Base-by-base conservation (phyloP, 2,113 vertebrate genomes). In the Gymnogyps californianus region DNA sequence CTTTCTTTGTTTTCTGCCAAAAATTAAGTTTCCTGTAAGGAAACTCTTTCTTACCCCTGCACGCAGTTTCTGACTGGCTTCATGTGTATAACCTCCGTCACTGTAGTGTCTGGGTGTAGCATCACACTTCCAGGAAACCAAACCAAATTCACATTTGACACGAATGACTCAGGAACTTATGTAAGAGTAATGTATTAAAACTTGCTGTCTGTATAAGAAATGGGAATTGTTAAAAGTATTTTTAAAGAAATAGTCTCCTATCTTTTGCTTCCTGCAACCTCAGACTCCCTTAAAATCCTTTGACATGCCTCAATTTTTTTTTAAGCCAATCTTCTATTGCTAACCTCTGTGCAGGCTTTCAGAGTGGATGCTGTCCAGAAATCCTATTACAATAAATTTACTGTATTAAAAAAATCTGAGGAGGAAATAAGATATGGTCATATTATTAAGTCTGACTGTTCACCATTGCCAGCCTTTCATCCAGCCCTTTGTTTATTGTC, bases 351-450 rank as follows among this genome's bases (percentile, higher is more conserved):
- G 2, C 70, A 77, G 78, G 89, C 95, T 87, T 90, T 94, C 78
- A 80, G 64, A 94, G 87, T 96, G 95, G 95, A 96, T 96, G 84
- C 75, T 95, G 84, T 97, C 94, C 94, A 96, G 87, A 97, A 97
- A 96, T 89, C 89, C 94, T 95, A 96, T 97, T 96, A 96, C 96
- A 94, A 96, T 96, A 96, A 96, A 96, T 97, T 91, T 93, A 97
- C 93, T 95, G 93, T 95, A 97, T 97, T 90, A 83, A 94, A 96
- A 97, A 96, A 94, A 90, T 80, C 57, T 38, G 52, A 95, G 82
- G 52, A 95, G 93, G 97, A 97, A 96, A 97, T 91, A 96, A 96
- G 94, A 97, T 96, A 95, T 29, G 91, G 84, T 80, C 87, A 85
- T 91, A 90, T 86, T 85, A 91, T 95, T 85, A 96, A 97, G 84